phyloP scores from a whole-genome alignment of 2,888 invertebrate species.

The Unio delphinus region DNA sequence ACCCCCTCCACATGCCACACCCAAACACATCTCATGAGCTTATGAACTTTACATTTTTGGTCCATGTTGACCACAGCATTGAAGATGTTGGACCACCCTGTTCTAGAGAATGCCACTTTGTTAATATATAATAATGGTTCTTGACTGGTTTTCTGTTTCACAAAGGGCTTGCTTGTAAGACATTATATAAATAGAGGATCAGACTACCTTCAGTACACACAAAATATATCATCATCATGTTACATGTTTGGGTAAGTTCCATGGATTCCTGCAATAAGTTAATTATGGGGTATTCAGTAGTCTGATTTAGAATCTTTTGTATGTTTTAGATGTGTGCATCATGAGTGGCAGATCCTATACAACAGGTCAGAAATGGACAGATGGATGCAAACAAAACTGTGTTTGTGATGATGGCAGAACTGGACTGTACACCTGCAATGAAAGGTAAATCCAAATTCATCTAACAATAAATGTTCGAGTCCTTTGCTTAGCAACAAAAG shows the following conservation, averaged over 20 bases:
- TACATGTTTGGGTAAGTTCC: neutral
- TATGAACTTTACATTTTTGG: too few species aligned
- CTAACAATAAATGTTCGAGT: too few species aligned
- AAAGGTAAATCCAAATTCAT: slow-evolving; percentile 32
- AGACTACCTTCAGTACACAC: neutral
- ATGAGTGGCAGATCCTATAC: slow-evolving; percentile 50
- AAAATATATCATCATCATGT: neutral
- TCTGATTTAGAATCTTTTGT: neutral
- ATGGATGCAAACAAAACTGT: slow-evolving; percentile 52
- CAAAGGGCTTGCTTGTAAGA: too few species aligned
- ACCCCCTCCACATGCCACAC: too few species aligned
- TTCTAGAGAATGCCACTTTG: too few species aligned
- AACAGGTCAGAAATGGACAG: slow-evolving; percentile 54
- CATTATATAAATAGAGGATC: neutral
- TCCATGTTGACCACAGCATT: too few species aligned
- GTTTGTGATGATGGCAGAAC: slow-evolving; percentile 48
- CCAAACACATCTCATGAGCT: too few species aligned
- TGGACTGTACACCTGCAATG: slow-evolving; percentile 51
- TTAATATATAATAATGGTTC: too few species aligned
- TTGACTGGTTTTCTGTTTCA: too few species aligned
- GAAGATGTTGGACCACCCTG: too few species aligned
- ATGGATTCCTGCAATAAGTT: neutral
- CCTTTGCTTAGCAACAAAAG: too few species aligned
- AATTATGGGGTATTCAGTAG: neutral
- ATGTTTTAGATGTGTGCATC: slow-evolving; percentile 41